Percentiles rank a stretch among this genome's conserved stretches.
These are phyloP conservation scores for Caenorhabditis sp. DNA, from an alignment of 2,888 invertebrate genomes.

Conservation along the genomic window DNA sequence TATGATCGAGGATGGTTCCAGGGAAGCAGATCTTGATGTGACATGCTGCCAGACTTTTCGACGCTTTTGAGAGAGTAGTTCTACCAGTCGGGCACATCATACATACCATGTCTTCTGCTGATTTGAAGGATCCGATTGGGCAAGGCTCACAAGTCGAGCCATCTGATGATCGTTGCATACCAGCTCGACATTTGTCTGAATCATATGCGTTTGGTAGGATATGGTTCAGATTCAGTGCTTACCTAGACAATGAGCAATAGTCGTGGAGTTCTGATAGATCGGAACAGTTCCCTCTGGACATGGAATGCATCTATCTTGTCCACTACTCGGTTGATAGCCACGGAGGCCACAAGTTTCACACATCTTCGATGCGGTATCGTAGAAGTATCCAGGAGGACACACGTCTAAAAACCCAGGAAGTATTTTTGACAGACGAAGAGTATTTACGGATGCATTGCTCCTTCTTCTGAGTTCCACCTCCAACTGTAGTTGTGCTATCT, in stretches of 20 bases:
- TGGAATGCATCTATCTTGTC: constrained; percentile 67
- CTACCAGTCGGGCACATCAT: constrained; percentile 75
- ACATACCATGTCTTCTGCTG: constrained; percentile 67
- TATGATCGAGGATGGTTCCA: constrained; percentile 68
- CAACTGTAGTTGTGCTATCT: constrained; percentile 63
- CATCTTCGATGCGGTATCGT: constrained; percentile 65
- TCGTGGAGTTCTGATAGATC: constrained; percentile 68
- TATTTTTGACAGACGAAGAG: neutral
- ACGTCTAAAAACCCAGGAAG: constrained; percentile 53
- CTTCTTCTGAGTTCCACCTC: constrained; percentile 44
- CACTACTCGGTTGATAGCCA: constrained; percentile 68
- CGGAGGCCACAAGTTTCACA: constrained; percentile 73
- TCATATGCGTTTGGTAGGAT: too few species aligned
- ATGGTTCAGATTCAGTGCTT: too few species aligned
- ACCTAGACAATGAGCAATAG: constrained; percentile 70
- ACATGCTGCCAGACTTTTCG: constrained; percentile 64
- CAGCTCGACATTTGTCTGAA: constrained; percentile 72
- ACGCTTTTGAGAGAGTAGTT: constrained; percentile 70
- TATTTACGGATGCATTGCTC: constrained; percentile 65
- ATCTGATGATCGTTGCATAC: constrained; percentile 67
- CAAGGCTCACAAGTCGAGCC: constrained; percentile 69
- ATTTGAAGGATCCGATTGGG: constrained; percentile 73
- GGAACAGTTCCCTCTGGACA: constrained; percentile 74
- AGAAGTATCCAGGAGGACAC: constrained; percentile 72
- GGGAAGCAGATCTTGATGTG: constrained; percentile 72